Base-by-base conservation (phyloP, 2,113 vertebrate genomes). In the Indicator indicator region DNA sequence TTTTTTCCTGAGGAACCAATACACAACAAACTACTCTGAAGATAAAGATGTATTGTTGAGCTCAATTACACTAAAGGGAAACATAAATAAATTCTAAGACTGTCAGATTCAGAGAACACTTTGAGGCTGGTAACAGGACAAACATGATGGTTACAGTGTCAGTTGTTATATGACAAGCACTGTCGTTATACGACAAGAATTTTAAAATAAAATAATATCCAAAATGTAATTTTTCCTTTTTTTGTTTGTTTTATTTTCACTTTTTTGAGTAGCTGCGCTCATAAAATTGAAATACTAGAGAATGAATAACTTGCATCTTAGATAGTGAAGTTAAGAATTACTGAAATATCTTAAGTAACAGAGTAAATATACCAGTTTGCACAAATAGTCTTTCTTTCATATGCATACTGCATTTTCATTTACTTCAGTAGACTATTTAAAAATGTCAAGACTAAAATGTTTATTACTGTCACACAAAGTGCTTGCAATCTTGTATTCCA, bases 61-160 rank as follows among this genome's bases (percentile, higher is more conserved):
- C 62, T 18, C 28, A 93, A 65, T 89, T 95, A 78, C 26, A 71
- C 23, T 68, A 65, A 93, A 36, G 26, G 68, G 23, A 88, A 90
- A 93, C 42, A 86, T 93, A 95, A 96, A 94, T 94, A 95, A 86
- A 87, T 11, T 38, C 73, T 86, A 56, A 46, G 9, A 68, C 64
- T 93, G 80, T 88, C 80, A 89, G 19, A 85, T 91, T 89, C 84
- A 63, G 40, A 94, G n/a, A 91, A 68, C 16, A 46, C 20, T 90
- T 78, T 88, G 72, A 83, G 28, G 30, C 30, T 17, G 12, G 16
- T 78, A 44, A 44, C 27, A 55, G 42, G 16, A 40, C 8, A 91
- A 80, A 42, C 13, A 69, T 5, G 55, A 85, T 11, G 12, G 3
- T 26, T 56, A 74, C 38, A 75, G 36, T 24, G 36, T 3, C 73